Percentiles rank a stretch among this genome's conserved stretches.
Evolutionary conservation across 2,888 invertebrate genomes (phyloP).

Genomic region (Leptura quadrifasciata): DNA sequence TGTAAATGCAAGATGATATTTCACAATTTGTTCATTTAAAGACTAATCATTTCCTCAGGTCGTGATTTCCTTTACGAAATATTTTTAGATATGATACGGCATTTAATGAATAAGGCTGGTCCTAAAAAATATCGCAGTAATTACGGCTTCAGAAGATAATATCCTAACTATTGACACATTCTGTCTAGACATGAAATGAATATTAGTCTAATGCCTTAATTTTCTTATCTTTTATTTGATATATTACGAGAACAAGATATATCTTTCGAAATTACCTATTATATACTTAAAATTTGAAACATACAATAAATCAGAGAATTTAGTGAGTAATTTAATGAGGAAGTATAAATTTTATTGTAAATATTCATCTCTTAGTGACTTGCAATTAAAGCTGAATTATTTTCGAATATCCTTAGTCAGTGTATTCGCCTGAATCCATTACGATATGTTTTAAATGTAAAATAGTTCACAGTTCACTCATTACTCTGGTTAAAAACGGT

Average conservation of each 20-base stretch:
- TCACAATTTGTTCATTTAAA: neutral
- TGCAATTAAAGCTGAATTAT: too few species aligned
- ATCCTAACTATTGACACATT: constrained; percentile 33
- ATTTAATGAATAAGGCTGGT: neutral
- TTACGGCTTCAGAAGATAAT: constrained; percentile 24
- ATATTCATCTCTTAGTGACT: too few species aligned
- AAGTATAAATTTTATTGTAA: neutral
- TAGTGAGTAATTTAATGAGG: constrained; percentile 16
- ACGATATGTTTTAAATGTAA: too few species aligned
- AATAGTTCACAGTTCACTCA: too few species aligned
- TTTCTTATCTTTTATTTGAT: constrained; percentile 33
- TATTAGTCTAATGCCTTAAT: constrained; percentile 30
- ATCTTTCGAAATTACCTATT: neutral
- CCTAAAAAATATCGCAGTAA: constrained; percentile 1
- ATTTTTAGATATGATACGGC: neutral
- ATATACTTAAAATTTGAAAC: constrained; percentile 10
- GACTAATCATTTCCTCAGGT: neutral
- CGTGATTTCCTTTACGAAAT: neutral
- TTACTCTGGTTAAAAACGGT: too few species aligned
- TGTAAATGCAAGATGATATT: too few species aligned
- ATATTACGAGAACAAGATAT: constrained; percentile 17
- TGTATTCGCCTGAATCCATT: too few species aligned
- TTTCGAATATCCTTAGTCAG: too few species aligned
- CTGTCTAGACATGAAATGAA: constrained; percentile 34
- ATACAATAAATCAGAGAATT: neutral